phyloP scores from a whole-genome alignment of 2,888 invertebrate genomes.

The Diaphora mendica region DNA sequence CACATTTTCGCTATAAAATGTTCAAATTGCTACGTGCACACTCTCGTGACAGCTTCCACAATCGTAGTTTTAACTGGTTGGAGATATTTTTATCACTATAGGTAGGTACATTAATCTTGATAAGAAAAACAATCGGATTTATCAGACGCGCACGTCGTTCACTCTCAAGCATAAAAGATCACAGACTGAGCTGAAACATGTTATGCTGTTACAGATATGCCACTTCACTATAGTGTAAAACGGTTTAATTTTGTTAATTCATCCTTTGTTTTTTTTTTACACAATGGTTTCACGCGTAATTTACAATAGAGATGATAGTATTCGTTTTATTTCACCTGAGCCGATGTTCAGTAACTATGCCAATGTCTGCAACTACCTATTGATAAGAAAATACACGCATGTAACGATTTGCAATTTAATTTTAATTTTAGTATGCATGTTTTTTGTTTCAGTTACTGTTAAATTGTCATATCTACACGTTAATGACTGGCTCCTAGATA shows the following conservation, averaged over 20 bases:
- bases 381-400: conserved; percentile 43
- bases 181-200: conserved; percentile 26
- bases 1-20: conserved; percentile 68
- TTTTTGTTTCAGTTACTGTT: not conserved
- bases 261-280: conserved; percentile 7
- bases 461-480: not conserved
- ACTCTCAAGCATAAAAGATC: conserved; percentile 32
- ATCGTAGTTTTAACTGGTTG: conserved; percentile 64
- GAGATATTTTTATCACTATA: conserved; percentile 79
- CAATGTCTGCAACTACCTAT: conserved; percentile 22
- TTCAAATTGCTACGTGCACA: conserved; percentile 39
- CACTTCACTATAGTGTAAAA: not conserved
- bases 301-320: conserved; percentile 38
- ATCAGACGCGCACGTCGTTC: conserved; percentile 54
- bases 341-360: conserved; percentile 23
- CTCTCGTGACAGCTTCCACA: conserved; percentile 63
- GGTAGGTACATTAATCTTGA: conserved; percentile 75
- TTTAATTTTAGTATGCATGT: conserved; percentile 26
- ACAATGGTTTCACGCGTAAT: conserved; percentile 41
- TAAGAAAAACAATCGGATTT: conserved; percentile 81
- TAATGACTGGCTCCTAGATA: not conserved
- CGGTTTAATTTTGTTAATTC: conserved; percentile 2
- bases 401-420: conserved; percentile 27
- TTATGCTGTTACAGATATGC: not conserved
- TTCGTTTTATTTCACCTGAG: conserved; percentile 41